Conservation (phyloP, 2,888 invertebrate genomes). For the Eubasilissa splendida region DNA sequence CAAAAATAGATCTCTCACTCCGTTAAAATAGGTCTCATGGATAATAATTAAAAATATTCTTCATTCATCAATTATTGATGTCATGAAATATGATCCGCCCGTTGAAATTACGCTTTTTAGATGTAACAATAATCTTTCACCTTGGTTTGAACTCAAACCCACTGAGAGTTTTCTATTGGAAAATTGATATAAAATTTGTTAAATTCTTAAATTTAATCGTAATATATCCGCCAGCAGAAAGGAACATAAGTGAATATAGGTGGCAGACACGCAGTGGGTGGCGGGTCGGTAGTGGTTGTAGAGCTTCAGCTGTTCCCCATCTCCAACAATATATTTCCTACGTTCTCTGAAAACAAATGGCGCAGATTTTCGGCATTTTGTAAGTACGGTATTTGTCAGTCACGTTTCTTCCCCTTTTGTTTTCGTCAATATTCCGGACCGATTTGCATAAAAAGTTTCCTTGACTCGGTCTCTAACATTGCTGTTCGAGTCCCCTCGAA, state of each 20-base stretch:
- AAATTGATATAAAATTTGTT: not conserved
- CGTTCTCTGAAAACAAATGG: conserved; percentile 56
- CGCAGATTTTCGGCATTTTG: conserved; percentile 46
- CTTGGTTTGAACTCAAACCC: no score
- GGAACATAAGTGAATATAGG: not conserved
- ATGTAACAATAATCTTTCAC: no score
- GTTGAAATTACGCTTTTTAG: no score
- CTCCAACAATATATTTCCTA: conserved; percentile 53
- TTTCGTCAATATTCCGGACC: conserved; percentile 35
- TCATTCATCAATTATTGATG: no score
- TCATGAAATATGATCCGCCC: no score
- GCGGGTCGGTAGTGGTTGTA: conserved; percentile 44
- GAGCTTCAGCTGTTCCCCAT: conserved; percentile 39
- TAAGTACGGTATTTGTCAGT: conserved; percentile 42
- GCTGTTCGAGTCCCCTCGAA: not conserved
- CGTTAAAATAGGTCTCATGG: no score
- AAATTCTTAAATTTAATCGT: not conserved
- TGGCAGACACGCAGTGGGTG: not conserved
- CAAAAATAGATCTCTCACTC: no score
- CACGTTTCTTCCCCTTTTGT: conserved; percentile 41
- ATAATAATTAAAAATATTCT: no score
- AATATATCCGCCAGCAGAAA: not conserved
- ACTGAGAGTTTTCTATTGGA: no score
- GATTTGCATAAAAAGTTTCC: conserved; percentile 37
- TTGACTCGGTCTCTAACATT: conserved; percentile 19